Conservation (phyloP, 2,797 vertebrate species). For the Sebastes wilsoni region DNA sequence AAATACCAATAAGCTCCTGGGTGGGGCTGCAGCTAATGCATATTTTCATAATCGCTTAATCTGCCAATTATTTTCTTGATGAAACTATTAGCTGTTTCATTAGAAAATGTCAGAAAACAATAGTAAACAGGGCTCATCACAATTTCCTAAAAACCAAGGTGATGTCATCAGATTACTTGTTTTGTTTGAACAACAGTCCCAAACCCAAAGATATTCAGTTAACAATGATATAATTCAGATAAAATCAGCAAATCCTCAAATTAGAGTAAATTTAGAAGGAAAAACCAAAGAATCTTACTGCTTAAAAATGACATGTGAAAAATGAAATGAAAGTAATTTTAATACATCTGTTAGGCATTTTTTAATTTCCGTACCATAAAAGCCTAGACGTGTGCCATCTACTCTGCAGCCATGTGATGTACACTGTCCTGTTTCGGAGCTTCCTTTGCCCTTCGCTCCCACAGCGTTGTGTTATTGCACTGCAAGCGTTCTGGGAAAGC, state of each 20-base stretch:
- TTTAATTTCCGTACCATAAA: background rate
- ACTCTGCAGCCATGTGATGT: background rate
- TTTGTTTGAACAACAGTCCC: background rate
- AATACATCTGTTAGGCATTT: background rate
- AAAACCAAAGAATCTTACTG: background rate
- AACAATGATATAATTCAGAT: background rate
- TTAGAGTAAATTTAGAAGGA: background rate
- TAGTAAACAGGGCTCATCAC: background rate
- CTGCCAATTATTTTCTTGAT: background rate
- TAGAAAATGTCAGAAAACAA: background rate
- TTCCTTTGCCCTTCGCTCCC: background rate
- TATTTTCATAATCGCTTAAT: background rate
- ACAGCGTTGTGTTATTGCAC: background rate
- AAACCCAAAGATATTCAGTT: background rate
- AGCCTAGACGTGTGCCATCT: background rate
- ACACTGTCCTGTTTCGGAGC: background rate
- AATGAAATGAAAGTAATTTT: background rate
- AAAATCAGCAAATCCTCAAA: background rate
- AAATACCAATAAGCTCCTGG: background rate
- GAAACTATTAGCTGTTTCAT: background rate
- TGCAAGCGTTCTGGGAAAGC: background rate
- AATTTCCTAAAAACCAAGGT: background rate
- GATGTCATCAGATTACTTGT: background rate
- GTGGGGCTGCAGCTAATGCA: background rate
- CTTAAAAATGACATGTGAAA: background rate